Percentiles rank a stretch among this genome's conserved stretches.
These are phyloP conservation scores for Labeo calbasu DNA, from an alignment of 2,797 vertebrate species.

Conservation along the genomic window DNA sequence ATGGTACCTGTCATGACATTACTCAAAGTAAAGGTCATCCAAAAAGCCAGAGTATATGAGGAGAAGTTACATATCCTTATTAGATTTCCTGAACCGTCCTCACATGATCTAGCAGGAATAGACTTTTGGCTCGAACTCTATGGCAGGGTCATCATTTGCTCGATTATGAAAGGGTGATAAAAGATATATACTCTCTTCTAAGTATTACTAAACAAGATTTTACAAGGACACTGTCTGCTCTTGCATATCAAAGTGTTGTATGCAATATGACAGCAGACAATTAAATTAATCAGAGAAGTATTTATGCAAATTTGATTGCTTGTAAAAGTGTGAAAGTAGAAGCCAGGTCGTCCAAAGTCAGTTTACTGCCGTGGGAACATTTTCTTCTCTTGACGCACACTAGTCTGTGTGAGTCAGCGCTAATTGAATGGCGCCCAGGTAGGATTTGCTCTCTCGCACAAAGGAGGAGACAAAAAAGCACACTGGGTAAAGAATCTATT, in stretches of 20 bases:
- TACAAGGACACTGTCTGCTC: background rate
- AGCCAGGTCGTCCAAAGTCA: background rate
- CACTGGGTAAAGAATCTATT: conserved; percentile 65
- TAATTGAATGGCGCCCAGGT: conserved; percentile 63
- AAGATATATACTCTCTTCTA: conserved; percentile 40
- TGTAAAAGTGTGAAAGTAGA: background rate
- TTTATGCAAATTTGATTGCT: background rate
- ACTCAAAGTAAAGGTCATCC: conserved; percentile 51
- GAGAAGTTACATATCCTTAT: conserved; percentile 52
- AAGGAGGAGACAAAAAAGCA: conserved; percentile 58
- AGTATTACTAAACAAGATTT: conserved; percentile 18
- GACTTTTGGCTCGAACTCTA: conserved; percentile 10
- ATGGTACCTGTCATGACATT: conserved; percentile 55
- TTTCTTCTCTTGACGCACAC: conserved; percentile 53
- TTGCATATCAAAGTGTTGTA: conserved; percentile 14
- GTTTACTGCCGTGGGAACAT: conserved; percentile 60
- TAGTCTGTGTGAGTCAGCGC: conserved; percentile 59
- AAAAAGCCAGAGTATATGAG: conserved; percentile 47
- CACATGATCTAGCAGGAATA: conserved; percentile 54
- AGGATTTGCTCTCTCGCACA: conserved; percentile 58
- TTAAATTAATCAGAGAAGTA: background rate
- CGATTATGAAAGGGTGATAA: conserved; percentile 37
- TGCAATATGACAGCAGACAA: background rate
- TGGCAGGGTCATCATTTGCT: conserved; percentile 36
- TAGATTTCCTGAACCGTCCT: conserved; percentile 39